Base-by-base conservation (phyloP, 2,113 vertebrate species). In the Tamias sibiricus region DNA sequence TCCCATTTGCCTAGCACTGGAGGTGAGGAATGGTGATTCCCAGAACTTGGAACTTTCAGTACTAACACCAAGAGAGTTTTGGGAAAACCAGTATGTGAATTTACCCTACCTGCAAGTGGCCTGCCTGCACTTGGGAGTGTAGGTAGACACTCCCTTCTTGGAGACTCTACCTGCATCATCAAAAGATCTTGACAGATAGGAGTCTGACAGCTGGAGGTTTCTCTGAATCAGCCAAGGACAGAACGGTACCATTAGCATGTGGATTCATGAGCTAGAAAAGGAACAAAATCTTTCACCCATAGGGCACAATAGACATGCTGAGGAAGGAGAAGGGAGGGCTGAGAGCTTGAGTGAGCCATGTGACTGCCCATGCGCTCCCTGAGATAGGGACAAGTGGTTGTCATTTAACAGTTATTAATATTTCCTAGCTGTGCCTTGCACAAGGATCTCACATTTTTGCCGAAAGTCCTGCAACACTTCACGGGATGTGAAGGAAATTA, bases 401-500 rank as follows among this genome's bases (percentile, higher is more conserved):
- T 87, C 93, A 93, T 52, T 93, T 40, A 71, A 71, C 16, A 77
- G 19, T 42, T 94, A 83, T 62, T 90, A 89, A 77, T 76, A 87
- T 90, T 84, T 94, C 66, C 87, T 93, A 19, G 59, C 68, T 87
- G 37, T 40, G 57, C 66, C 83, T 81, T 20, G 9, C 44, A 92
- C 44, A 64, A 90, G 71, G 19, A 81, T 68, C 84, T 87, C 90
- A 90, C 44, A 85, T 87, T 95, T 24, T 93, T 90, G 24, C 83
- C 75, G 76, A 68, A 94, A 89, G 64, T 92, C 57, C 59, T 92
- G 69, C 69, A 76, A 49, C 17, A 57, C 37, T 97, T 94, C 87
- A 17, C 84, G 83, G 76, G 75, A 95, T 85, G n/a, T 71, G 89
- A 87, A 95, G 71, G 83, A 95, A 97, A 97, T 80, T 69, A 91